Conservation (phyloP, 2,888 invertebrate species). For the Abrostola triplasia region DNA sequence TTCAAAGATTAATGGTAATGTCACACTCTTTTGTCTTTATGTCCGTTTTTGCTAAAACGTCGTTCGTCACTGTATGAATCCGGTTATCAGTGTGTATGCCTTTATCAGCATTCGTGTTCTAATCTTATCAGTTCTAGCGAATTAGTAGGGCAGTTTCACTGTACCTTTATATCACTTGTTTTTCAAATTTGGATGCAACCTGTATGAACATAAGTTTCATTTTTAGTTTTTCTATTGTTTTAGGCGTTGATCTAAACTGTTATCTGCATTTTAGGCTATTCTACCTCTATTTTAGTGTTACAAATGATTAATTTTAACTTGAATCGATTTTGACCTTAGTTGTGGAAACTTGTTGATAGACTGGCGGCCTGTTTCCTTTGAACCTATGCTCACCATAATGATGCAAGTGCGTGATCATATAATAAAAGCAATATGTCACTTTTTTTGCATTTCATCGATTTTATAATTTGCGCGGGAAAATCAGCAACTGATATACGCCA, state of each 20-base stretch:
- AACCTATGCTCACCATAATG: background rate
- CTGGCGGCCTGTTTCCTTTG: background rate
- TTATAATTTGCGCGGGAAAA: conserved; percentile 29
- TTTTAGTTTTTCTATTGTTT: conserved; percentile 25
- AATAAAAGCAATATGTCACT: background rate
- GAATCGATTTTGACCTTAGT: conserved; percentile 13
- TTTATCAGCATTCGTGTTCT: conserved; percentile 76
- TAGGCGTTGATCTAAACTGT: conserved; percentile 32
- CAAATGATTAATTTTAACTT: conserved; percentile 29
- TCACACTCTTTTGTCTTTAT: conserved; percentile 70
- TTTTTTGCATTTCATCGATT: conserved; percentile 5
- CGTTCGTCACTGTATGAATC: conserved; percentile 76
- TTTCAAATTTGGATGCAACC: conserved; percentile 29
- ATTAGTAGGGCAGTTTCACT: conserved; percentile 82
- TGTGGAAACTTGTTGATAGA: background rate
- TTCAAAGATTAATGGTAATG: conserved; percentile 47
- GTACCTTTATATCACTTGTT: conserved; percentile 44
- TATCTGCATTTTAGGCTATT: conserved; percentile 55
- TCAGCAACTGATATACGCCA: conserved; percentile 11
- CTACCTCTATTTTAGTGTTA: conserved; percentile 55
- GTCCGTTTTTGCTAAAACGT: conserved; percentile 74
- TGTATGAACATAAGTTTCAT: conserved; percentile 5
- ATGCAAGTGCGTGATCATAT: conserved; percentile 2
- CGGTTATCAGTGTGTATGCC: conserved; percentile 72
- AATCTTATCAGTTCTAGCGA: conserved; percentile 83